Evolutionary conservation across 1,140 invertebrate species (phyloP).

Genomic region (Eumeta japonica): DNA sequence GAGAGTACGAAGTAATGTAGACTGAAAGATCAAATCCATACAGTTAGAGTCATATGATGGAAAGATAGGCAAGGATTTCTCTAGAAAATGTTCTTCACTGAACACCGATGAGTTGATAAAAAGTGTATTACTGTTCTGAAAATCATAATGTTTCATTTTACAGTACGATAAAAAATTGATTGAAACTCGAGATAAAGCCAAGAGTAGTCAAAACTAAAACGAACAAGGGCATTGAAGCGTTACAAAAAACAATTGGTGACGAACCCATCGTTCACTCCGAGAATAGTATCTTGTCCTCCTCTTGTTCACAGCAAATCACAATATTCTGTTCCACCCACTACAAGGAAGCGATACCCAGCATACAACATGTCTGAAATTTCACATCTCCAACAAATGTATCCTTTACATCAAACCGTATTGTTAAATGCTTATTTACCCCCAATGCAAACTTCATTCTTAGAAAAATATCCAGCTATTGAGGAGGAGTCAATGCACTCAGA

Average conservation of each 20-base stretch:
- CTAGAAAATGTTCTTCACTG: no score
- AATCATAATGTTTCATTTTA: no score
- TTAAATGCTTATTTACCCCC: conserved; percentile 40
- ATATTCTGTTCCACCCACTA: conserved; percentile 18
- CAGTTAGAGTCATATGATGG: no score
- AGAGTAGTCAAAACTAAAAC: conserved; percentile 42
- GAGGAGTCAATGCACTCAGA: conserved; percentile 32
- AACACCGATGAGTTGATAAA: no score
- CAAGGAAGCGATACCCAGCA: conserved; percentile 23
- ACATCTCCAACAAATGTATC: conserved; percentile 47
- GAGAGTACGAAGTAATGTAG: no score
- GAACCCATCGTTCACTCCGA: conserved; percentile 49
- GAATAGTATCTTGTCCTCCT: conserved; percentile 46
- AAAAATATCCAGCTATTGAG: conserved; percentile 47
- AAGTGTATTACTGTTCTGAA: no score
- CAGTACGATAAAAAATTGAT: no score
- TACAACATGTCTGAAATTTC: conserved; percentile 37
- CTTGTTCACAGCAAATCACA: conserved; percentile 37
- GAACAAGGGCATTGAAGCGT: conserved; percentile 38
- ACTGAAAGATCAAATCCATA: no score
- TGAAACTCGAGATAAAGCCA: no score
- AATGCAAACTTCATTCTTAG: conserved; percentile 40
- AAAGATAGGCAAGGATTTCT: no score
- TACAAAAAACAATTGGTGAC: conserved; percentile 52
- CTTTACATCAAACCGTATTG: conserved; percentile 43